phyloP scores from a whole-genome alignment of 2,888 invertebrate genomes.

The Cetonia aurata region DNA sequence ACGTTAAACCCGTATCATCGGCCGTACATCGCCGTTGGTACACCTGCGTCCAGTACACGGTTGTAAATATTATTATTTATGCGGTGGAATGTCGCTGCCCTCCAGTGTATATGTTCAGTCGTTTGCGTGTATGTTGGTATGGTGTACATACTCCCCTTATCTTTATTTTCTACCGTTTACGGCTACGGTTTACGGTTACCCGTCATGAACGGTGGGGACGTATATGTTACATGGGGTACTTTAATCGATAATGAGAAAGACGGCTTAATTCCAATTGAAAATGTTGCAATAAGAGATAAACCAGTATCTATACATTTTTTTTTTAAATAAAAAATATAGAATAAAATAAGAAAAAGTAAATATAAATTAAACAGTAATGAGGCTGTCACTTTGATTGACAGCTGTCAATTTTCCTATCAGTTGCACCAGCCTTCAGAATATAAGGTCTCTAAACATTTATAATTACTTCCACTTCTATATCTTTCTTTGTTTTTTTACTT shows the following conservation, averaged over 20 bases:
- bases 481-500: too few relatives aligned
- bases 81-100: constrained; percentile 31
- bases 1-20: constrained; percentile 29
- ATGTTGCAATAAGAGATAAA: constrained; percentile 2
- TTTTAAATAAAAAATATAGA: too few relatives aligned
- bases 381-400: too few relatives aligned
- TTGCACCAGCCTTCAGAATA: too few relatives aligned
- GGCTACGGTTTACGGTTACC: background rate
- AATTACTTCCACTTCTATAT: too few relatives aligned
- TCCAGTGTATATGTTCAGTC: constrained; percentile 9
- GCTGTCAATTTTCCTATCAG: too few relatives aligned
- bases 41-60: constrained; percentile 28
- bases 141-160: background rate
- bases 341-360: too few relatives aligned
- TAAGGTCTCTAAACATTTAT: too few relatives aligned
- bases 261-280: constrained; percentile 29
- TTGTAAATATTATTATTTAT: constrained; percentile 39
- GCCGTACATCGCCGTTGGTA: constrained; percentile 19
- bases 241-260: constrained; percentile 25
- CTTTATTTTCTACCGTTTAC: background rate
- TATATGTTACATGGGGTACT: constrained; percentile 5
- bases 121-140: background rate
- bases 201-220: background rate
- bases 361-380: too few relatives aligned
- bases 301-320: too few relatives aligned